A percentile compares a stretch with the other conserved stretches of the same genome.
Evolutionary conservation across 2,888 invertebrate genomes (phyloP).

Genomic region (Tetragonula carbonaria): DNA sequence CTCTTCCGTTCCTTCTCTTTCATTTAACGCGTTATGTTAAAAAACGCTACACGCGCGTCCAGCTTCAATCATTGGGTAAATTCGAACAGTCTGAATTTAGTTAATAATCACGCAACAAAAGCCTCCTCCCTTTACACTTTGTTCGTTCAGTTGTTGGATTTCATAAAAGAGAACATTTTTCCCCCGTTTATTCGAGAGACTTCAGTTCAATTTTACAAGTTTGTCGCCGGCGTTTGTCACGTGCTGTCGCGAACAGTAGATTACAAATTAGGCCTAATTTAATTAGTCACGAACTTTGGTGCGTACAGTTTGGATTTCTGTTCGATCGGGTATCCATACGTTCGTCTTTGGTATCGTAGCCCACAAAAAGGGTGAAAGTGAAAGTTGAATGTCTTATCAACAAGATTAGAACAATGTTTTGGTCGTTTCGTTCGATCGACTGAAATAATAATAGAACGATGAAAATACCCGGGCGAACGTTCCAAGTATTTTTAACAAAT

Average conservation of each 20-base stretch:
- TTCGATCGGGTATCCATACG: conserved; percentile 6
- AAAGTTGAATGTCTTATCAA: not conserved
- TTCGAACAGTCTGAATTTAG: not conserved
- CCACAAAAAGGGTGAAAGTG: not conserved
- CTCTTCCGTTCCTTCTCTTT: conserved; percentile 9
- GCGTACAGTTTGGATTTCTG: conserved; percentile 1
- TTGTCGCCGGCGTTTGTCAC: not conserved
- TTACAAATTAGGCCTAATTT: conserved; percentile 43
- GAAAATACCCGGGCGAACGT: conserved; percentile 10
- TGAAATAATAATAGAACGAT: not conserved
- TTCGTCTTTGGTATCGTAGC: conserved; percentile 38
- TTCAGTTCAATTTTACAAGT: not conserved
- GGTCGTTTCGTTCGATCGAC: not conserved
- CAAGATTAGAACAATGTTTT: not conserved
- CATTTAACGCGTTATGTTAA: not conserved
- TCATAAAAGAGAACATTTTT: not conserved
- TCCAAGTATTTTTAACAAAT: not conserved
- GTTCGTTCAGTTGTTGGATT: not conserved
- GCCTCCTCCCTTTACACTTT: not conserved
- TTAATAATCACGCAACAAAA: conserved; percentile 19
- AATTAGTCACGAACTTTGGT: conserved; percentile 31
- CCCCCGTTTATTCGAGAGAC: not conserved
- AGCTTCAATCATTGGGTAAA: not conserved
- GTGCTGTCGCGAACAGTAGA: not conserved
- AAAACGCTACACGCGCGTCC: not conserved